Base-by-base conservation (phyloP, 2,797 vertebrate species). In the Peromyscus nudipes region DNA sequence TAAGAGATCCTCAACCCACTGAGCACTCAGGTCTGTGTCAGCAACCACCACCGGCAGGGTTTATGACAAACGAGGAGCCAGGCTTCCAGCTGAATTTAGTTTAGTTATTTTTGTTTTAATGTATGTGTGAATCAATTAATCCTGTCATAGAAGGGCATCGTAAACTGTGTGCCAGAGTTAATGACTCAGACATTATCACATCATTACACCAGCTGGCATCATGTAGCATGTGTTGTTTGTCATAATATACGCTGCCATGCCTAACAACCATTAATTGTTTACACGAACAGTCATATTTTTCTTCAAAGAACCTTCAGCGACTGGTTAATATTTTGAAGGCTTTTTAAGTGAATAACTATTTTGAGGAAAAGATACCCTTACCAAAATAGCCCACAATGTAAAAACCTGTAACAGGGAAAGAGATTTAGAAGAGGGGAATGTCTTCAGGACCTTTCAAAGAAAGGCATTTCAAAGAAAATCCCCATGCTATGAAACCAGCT, bases 41-140 rank as follows among this genome's bases (percentile, higher is more conserved):
- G 98, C 98, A 95, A 90, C 89, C 97, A 98, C 98, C 98, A 98
- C 97, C 98, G 98, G 96, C 98, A 98, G 98, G 98, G 98, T 99
- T 99, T 98, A 98, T 99, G 99, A 99, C 98, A 99, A 99, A 99
- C 98, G 98, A 99, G 98, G 98, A 99, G 98, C 98, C 98, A 98
- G 97, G 98, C 99, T 98, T 99, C 99, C 99, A 99, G 99, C 98
- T 99, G 99, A 99, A 99, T 99, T 99, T 99, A 99, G 99, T 99
- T 98, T 98, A 99, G 99, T 99, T 99, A 99, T 99, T 99, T 99
- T 99, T 99, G 99, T 99, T 99, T 99, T 99, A 99, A 99, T 99
- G 99, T 99, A 99, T 99, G 99, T 99, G 99, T 99, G 99, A 99
- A 99, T 99, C 99, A 99, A 99, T 99, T 99, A 99, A 99, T 99